Conservation (phyloP, 2,113 vertebrate species). For the Colius striatus region DNA sequence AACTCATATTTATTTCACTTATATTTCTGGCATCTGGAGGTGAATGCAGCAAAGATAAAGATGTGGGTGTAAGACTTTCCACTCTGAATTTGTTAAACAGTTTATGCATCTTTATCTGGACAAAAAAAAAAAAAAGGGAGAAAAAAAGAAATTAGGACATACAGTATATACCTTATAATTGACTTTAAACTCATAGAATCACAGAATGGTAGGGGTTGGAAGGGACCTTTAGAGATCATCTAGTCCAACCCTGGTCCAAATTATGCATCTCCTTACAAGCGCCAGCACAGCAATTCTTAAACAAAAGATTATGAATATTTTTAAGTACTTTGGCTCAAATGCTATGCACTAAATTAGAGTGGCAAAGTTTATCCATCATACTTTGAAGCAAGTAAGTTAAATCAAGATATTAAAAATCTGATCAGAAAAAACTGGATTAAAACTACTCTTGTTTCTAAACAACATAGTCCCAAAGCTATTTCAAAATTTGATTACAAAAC, state of each 20-base stretch:
- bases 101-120: constrained; percentile 78
- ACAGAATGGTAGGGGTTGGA: no score
- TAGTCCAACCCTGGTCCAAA: not conserved
- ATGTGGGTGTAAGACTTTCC: constrained; percentile 76
- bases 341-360: not conserved
- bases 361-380: not conserved
- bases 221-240: no score
- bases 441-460: not conserved
- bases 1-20: constrained; percentile 81
- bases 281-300: not conserved
- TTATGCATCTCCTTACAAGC: not conserved
- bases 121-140: not conserved
- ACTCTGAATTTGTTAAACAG: constrained; percentile 80
- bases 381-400: not conserved
- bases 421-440: not conserved
- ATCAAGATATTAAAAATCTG: not conserved
- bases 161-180: not conserved
- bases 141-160: not conserved
- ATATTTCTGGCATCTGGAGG: constrained; percentile 67
- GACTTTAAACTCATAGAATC: not conserved
- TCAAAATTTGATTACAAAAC: not conserved
- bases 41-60: constrained; percentile 85
- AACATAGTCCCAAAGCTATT: not conserved
- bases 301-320: not conserved
- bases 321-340: not conserved